phyloP scores from a whole-genome alignment of 1,140 invertebrate genomes.

The Riptortus pedestris region DNA sequence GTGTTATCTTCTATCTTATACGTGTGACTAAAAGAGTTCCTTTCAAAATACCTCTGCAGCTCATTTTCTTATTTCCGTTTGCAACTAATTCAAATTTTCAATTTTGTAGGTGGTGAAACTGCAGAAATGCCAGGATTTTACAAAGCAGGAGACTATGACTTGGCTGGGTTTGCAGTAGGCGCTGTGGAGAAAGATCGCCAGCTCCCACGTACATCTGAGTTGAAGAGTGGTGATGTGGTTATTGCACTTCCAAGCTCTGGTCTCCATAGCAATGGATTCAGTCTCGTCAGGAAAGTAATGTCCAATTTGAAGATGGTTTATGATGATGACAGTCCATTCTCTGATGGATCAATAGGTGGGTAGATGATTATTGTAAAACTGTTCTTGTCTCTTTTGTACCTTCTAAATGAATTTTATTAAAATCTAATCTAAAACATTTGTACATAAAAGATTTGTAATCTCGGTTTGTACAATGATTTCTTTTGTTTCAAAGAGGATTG shows the following conservation, averaged over 20 bases:
- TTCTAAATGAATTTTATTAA: no score
- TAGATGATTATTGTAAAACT: no score
- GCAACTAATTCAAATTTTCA: no score
- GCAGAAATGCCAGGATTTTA: constrained; percentile 96
- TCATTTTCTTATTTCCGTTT: no score
- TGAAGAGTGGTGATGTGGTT: constrained; percentile 72
- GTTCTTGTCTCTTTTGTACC: not conserved
- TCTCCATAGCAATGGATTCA: constrained; percentile 93
- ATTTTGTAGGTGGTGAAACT: constrained; percentile 71
- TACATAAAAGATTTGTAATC: no score
- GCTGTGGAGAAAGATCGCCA: constrained; percentile 67
- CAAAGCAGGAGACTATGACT: constrained; percentile 71
- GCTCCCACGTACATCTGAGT: constrained; percentile 59
- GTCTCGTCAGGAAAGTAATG: constrained; percentile 78
- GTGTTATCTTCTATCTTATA: no score
- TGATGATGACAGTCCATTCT: constrained; percentile 67
- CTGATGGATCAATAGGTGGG: constrained; percentile 36
- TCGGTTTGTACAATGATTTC: no score
- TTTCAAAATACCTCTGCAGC: no score
- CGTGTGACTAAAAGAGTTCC: no score
- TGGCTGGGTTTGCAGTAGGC: constrained; percentile 91
- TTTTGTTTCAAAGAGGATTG: no score
- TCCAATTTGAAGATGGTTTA: constrained; percentile 53
- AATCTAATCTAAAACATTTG: no score
- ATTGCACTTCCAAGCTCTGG: constrained; percentile 75